Evolutionary conservation across 2,113 vertebrate species (phyloP).

Genomic region (Pteruthius melanotis): DNA sequence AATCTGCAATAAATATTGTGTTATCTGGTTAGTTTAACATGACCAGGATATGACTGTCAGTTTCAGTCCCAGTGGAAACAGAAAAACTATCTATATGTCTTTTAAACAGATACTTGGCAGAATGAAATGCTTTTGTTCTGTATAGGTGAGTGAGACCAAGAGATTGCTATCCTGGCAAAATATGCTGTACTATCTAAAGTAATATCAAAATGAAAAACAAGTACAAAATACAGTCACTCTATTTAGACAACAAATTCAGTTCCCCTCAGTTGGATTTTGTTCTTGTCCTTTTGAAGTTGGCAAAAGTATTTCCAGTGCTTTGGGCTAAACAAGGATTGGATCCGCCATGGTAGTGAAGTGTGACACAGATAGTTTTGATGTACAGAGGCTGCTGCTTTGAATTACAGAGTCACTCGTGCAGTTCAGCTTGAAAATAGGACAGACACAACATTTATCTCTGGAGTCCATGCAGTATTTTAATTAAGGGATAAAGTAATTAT

Average conservation of each 20-base stretch:
- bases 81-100: not conserved
- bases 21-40: not conserved
- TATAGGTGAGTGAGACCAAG: not conserved
- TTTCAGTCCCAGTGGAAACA: not conserved
- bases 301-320: not conserved
- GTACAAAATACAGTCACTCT: not conserved
- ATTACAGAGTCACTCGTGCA: not conserved
- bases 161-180: not conserved
- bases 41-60: not conserved
- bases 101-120: not conserved
- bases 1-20: not conserved
- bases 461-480: not conserved
- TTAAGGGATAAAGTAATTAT: not conserved
- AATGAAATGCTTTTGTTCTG: not conserved
- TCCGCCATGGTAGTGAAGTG: not conserved
- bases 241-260: not conserved
- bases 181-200: not conserved
- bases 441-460: not conserved
- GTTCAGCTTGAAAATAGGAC: not conserved
- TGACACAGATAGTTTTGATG: not conserved
- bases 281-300: not conserved
- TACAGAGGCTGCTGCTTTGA: not conserved
- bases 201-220: not conserved
- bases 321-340: not conserved
- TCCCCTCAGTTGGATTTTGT: not conserved